Evolutionary conservation across 2,797 vertebrate genomes (phyloP).

Genomic region (Balearica regulorum): DNA sequence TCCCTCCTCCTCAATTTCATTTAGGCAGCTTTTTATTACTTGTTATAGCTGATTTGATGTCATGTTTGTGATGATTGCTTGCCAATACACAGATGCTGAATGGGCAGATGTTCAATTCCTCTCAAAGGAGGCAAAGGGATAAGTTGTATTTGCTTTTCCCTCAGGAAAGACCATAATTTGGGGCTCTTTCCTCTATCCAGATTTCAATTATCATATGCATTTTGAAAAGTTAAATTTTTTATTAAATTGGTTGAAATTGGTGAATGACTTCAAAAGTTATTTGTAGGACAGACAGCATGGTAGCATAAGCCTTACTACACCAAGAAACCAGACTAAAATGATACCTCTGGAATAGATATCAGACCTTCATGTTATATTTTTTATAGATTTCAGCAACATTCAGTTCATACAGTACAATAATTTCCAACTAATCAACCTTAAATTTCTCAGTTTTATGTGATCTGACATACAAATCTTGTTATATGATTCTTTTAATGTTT

Average conservation of each 20-base stretch:
- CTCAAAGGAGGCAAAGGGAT: not conserved
- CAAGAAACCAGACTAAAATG: not conserved
- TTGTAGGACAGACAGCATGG: not conserved
- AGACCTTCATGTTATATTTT: not conserved
- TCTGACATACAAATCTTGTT: slow-evolving; percentile 55
- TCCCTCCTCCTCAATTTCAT: not conserved
- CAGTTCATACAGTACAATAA: slow-evolving; percentile 3
- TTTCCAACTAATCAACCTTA: slow-evolving; percentile 66
- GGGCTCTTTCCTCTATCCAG: not conserved
- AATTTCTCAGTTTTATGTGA: slow-evolving; percentile 62
- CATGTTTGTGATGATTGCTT: not conserved
- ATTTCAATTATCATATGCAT: not conserved
- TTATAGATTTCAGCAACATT: slow-evolving; percentile 38
- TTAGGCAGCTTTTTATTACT: not conserved
- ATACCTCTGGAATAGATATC: slow-evolving; percentile 35
- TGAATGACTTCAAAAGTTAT: not conserved
- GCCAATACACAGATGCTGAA: not conserved
- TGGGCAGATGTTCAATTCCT: not conserved
- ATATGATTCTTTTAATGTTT: slow-evolving; percentile 58
- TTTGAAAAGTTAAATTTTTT: not conserved
- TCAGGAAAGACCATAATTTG: not conserved
- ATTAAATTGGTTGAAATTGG: not conserved
- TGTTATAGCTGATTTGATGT: not conserved
- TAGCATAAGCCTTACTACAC: not conserved
- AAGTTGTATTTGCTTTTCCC: not conserved